Percentiles rank a stretch among this genome's conserved stretches.
Conservation (phyloP, 2,113 vertebrate species). For the Pedetes capensis region DNA sequence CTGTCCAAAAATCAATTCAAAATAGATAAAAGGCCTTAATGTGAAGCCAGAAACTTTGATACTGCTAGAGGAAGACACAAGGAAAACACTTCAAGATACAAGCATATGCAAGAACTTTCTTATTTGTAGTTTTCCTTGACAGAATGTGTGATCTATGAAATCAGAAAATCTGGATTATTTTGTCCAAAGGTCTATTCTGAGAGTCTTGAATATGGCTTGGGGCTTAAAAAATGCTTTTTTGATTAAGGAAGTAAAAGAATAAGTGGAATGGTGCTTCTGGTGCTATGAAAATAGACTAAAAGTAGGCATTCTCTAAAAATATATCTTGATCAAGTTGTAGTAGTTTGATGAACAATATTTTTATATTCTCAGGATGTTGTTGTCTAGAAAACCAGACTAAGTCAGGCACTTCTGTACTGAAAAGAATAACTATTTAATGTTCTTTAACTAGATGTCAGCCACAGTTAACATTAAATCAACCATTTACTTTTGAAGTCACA, state of each 20-base stretch:
- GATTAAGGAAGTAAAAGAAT: neutral
- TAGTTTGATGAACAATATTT: neutral
- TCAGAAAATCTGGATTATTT: neutral
- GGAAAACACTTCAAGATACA: no score
- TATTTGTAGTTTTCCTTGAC: no score
- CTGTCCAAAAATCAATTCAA: no score
- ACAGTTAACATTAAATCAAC: neutral
- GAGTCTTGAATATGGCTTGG: neutral
- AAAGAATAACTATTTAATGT: neutral
- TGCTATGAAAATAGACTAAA: neutral
- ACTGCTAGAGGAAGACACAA: no score
- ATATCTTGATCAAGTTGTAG: neutral
- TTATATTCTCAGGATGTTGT: neutral
- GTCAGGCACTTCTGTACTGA: neutral
- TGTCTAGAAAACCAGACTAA: neutral
- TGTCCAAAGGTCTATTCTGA: neutral
- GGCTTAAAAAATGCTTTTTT: neutral
- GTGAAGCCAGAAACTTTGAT: no score
- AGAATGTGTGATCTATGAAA: neutral
- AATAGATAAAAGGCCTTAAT: no score
- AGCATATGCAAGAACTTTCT: no score
- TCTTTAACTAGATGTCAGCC: neutral
- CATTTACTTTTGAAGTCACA: neutral
- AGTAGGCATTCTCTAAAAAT: neutral
- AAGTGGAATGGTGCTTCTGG: neutral